These are phyloP conservation scores for Lymantria monacha DNA, from an alignment of 2,888 invertebrate genomes.

Conservation along the genomic window DNA sequence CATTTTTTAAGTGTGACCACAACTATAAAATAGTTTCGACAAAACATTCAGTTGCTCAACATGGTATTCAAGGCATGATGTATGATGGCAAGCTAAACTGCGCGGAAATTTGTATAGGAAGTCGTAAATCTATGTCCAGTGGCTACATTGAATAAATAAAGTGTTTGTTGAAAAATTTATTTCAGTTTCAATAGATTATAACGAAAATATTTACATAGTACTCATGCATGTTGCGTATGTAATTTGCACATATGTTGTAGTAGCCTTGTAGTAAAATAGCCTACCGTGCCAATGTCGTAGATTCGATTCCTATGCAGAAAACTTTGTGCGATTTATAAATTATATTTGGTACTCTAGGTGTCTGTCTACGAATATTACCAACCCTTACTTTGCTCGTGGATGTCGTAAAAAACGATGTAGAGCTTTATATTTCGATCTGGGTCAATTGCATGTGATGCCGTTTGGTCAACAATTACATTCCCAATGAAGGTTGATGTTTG, in stretches of 20 bases:
- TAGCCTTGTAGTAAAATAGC: no score
- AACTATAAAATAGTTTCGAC: slow-evolving; percentile 18
- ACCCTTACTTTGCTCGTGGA: no score
- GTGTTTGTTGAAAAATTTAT: slow-evolving; percentile 7
- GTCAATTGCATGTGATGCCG: no score
- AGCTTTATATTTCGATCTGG: no score
- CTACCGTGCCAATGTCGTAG: no score
- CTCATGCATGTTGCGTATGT: slow-evolving; percentile 10
- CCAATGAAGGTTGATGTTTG: no score
- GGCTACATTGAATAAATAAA: slow-evolving; percentile 22
- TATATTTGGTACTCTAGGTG: no score
- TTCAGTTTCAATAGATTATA: background rate
- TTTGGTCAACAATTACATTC: no score
- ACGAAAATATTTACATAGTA: slow-evolving; percentile 2
- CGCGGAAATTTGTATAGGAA: slow-evolving; percentile 47
- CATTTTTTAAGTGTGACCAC: slow-evolving; percentile 22
- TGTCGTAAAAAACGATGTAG: no score
- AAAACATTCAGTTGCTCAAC: slow-evolving; percentile 24
- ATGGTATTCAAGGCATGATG: slow-evolving; percentile 36
- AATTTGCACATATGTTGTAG: background rate
- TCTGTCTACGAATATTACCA: no score
- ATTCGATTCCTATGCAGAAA: no score
- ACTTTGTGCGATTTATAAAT: no score
- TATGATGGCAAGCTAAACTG: slow-evolving; percentile 37
- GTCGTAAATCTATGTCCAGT: slow-evolving; percentile 36